Evolutionary conservation across 1,140 invertebrate species (phyloP).

Genomic region (Eumaeus atala): DNA sequence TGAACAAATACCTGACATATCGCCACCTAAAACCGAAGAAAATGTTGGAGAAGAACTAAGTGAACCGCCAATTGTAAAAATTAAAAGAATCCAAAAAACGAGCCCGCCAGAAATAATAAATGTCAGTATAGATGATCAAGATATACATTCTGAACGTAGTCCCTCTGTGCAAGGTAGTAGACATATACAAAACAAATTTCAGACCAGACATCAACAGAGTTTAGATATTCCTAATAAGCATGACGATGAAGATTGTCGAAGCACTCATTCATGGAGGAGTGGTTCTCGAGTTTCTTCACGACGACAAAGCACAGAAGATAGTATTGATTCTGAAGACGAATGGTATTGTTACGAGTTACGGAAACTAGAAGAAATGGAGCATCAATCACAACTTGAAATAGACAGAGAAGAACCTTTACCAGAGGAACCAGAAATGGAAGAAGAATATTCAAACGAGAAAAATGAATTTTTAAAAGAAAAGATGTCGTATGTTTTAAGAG

Average conservation of each 20-base stretch:
- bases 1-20: slow-evolving; percentile 75
- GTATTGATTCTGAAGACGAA: slow-evolving; percentile 94
- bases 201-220: slow-evolving; percentile 83
- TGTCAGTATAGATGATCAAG: slow-evolving; percentile 58
- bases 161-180: slow-evolving; percentile 78
- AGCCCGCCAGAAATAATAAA: slow-evolving; percentile 64
- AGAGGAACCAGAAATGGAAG: slow-evolving; percentile 76
- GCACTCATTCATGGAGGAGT: slow-evolving; percentile 89
- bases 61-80: slow-evolving; percentile 41
- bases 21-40: slow-evolving; percentile 67
- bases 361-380: slow-evolving; percentile 90
- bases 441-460: slow-evolving; percentile 71
- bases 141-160: slow-evolving; percentile 76
- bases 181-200: slow-evolving; percentile 75
- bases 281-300: slow-evolving; percentile 90
- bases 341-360: slow-evolving; percentile 93
- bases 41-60: slow-evolving; percentile 50
- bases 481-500: slow-evolving; percentile 84
- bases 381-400: slow-evolving; percentile 79
- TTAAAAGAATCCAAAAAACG: slow-evolving; percentile 48
- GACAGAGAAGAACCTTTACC: slow-evolving; percentile 77
- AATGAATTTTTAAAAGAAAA: slow-evolving; percentile 83
- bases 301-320: slow-evolving; percentile 92
- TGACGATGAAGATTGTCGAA: slow-evolving; percentile 88
- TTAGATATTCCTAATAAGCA: slow-evolving; percentile 85